Conservation (phyloP, 2,113 vertebrate species). For the Myrmophylax atrothorax region DNA sequence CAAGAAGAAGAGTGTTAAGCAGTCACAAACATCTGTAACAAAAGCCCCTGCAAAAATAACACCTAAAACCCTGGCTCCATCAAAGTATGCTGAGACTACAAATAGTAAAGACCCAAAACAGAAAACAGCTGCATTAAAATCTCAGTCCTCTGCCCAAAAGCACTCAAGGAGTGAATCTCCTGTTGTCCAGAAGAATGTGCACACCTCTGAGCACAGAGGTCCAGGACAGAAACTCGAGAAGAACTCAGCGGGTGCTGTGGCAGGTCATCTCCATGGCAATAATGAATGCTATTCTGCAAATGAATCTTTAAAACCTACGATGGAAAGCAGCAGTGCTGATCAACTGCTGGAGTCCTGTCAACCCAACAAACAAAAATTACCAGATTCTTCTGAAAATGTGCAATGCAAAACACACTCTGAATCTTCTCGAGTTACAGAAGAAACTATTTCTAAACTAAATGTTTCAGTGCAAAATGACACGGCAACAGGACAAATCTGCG, state of each 20-base stretch:
- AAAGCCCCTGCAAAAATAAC: conserved; percentile 79
- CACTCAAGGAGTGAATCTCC: conserved; percentile 64
- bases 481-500: conserved; percentile 21
- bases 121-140: conserved; percentile 62
- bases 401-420: background rate
- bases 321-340: background rate
- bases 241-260: background rate
- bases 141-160: conserved; percentile 59
- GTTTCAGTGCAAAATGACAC: conserved; percentile 14
- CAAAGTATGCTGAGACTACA: conserved; percentile 59
- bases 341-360: background rate
- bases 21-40: conserved; percentile 49
- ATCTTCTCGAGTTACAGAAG: background rate
- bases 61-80: conserved; percentile 62
- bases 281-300: conserved; percentile 37
- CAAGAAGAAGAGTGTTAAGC: conserved; percentile 83
- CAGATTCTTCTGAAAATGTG: conserved; percentile 30
- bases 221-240: conserved; percentile 43
- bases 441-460: conserved; percentile 3
- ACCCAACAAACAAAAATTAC: conserved; percentile 15
- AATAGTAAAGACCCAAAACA: conserved; percentile 74
- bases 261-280: background rate
- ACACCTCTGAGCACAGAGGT: background rate
- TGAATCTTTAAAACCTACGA: background rate
- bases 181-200: conserved; percentile 44